Percentiles rank a stretch among this genome's conserved stretches.
phyloP scores from a whole-genome alignment of 2,113 vertebrate genomes.

The Muntiacus reevesi region DNA sequence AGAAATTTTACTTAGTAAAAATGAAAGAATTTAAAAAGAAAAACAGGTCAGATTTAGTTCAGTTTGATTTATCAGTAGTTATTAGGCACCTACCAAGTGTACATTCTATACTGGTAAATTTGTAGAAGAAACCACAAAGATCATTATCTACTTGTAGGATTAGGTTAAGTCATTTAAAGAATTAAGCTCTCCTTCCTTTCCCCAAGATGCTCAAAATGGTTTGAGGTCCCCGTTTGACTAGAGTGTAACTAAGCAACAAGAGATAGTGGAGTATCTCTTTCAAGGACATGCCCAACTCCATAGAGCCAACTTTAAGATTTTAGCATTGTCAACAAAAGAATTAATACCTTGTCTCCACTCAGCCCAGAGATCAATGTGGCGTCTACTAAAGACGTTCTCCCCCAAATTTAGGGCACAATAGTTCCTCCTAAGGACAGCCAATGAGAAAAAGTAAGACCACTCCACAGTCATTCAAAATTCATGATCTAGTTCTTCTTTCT shows the following conservation, averaged over 20 bases:
- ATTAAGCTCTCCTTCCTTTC: background rate
- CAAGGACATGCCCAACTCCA: background rate
- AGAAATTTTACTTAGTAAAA: background rate
- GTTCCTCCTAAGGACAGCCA: background rate
- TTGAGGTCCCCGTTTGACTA: background rate
- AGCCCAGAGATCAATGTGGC: background rate
- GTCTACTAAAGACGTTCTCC: background rate
- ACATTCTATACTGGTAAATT: background rate
- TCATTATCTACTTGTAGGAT: background rate
- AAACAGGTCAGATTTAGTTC: background rate
- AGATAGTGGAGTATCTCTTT: background rate
- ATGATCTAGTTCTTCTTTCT: constrained; percentile 38
- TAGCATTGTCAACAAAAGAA: background rate
- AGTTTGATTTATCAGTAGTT: background rate
- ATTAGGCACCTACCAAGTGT: background rate
- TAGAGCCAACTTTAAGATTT: background rate
- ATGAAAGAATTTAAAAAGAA: background rate
- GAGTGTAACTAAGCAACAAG: background rate
- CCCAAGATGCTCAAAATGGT: background rate
- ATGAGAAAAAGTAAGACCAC: background rate
- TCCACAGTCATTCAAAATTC: constrained; percentile 44
- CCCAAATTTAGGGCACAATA: background rate
- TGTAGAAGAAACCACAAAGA: background rate
- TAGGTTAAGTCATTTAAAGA: background rate
- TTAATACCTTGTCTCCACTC: background rate